phyloP scores from a whole-genome alignment of 2,888 invertebrate genomes.

The Epirrhoe tristata region DNA sequence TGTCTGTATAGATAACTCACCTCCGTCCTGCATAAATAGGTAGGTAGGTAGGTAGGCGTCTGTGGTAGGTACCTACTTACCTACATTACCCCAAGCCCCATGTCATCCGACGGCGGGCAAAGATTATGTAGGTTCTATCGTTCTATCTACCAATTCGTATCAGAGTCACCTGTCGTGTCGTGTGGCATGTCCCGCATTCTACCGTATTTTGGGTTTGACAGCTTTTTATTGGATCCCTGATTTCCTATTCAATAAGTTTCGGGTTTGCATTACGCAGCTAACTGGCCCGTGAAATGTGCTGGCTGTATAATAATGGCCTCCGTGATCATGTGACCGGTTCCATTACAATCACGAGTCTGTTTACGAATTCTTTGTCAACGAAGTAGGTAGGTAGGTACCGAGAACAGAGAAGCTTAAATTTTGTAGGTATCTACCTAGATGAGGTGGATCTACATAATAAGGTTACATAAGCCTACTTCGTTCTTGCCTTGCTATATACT shows the following conservation, averaged over 20 bases:
- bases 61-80: background rate
- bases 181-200: slow-evolving; percentile 47
- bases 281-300: slow-evolving; percentile 71
- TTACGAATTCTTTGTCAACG: background rate
- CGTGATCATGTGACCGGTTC: slow-evolving; percentile 54
- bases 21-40: too few species aligned
- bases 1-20: too few species aligned
- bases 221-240: slow-evolving; percentile 78
- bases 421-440: too few species aligned
- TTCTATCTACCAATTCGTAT: slow-evolving; percentile 24
- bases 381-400: too few species aligned
- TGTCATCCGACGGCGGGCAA: slow-evolving; percentile 37
- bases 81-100: slow-evolving; percentile 24
- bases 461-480: too few species aligned
- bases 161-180: slow-evolving; percentile 62
- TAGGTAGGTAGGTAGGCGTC: background rate
- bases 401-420: too few species aligned
- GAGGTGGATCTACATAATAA: too few species aligned
- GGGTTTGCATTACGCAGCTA: slow-evolving; percentile 71
- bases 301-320: slow-evolving; percentile 48
- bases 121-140: slow-evolving; percentile 27
- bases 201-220: slow-evolving; percentile 71
- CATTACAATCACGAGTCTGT: slow-evolving; percentile 47
- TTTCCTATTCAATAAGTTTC: slow-evolving; percentile 79
- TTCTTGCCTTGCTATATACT: too few species aligned